These are phyloP conservation scores for Aradophagus sp. DNA, from an alignment of 1,140 invertebrate genomes.

Conservation along the genomic window DNA sequence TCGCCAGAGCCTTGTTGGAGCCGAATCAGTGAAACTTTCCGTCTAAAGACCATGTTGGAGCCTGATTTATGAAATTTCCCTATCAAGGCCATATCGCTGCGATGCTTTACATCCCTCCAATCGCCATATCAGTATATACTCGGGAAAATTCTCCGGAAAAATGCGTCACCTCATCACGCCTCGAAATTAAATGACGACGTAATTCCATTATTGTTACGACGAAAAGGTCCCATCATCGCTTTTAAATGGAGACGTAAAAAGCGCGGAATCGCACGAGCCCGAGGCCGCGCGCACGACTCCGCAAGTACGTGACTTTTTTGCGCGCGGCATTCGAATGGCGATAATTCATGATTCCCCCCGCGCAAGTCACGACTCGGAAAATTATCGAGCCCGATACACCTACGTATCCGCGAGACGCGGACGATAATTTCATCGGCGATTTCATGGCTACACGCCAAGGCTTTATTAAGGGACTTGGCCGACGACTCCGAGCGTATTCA, in stretches of 20 bases:
- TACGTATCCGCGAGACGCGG: conserved; percentile 53
- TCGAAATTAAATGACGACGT: too few species aligned
- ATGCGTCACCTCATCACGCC: too few species aligned
- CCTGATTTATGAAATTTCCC: too few species aligned
- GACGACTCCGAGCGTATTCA: conserved; percentile 27
- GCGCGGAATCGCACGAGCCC: background rate
- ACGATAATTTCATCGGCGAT: conserved; percentile 61
- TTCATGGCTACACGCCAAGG: conserved; percentile 35
- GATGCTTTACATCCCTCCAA: too few species aligned
- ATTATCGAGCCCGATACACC: conserved; percentile 58
- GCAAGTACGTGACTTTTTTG: conserved; percentile 37
- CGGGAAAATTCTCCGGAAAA: too few species aligned
- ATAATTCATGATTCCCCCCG: conserved; percentile 43
- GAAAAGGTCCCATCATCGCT: too few species aligned
- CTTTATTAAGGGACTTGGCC: conserved; percentile 25
- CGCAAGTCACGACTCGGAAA: conserved; percentile 50
- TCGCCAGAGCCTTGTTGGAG: too few species aligned
- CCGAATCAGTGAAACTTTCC: too few species aligned
- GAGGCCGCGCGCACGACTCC: conserved; percentile 6
- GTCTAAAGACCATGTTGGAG: too few species aligned
- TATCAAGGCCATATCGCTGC: too few species aligned
- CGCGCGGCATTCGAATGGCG: conserved; percentile 33
- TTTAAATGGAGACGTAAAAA: background rate
- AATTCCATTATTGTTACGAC: too few species aligned
- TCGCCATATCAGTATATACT: too few species aligned